These are phyloP conservation scores for Acipenser transmontanus DNA, from an alignment of 2,797 vertebrate species.

Conservation along the genomic window DNA sequence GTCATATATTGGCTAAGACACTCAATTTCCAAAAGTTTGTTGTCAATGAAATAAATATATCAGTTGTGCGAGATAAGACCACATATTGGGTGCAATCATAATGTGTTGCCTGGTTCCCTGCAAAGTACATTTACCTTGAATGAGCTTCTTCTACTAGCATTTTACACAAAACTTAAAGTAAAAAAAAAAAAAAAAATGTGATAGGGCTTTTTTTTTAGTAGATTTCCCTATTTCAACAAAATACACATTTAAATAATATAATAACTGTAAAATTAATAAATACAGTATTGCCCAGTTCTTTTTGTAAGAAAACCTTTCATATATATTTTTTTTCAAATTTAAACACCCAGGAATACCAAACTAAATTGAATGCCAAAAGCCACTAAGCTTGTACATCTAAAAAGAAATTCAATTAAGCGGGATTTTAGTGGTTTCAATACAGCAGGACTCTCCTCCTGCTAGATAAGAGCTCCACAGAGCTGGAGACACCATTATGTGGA, in stretches of 20 bases:
- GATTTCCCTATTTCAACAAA: conserved; percentile 67
- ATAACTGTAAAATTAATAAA: conserved; percentile 74
- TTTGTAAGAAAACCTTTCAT: conserved; percentile 77
- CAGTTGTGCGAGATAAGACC: conserved; percentile 38
- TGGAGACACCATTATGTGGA: conserved; percentile 75
- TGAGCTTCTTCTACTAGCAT: conserved; percentile 33
- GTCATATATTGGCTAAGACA: conserved; percentile 27
- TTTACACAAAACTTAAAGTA: background rate
- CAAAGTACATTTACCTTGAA: conserved; percentile 27
- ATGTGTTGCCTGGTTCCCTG: conserved; percentile 30
- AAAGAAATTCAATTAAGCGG: conserved; percentile 99
- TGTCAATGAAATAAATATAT: conserved; percentile 36
- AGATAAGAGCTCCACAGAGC: conserved; percentile 84
- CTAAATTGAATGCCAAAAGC: conserved; percentile 93
- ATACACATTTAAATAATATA: conserved; percentile 75
- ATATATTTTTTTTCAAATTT: conserved; percentile 69
- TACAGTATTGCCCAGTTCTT: conserved; percentile 82
- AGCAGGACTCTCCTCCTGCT: conserved; percentile 78
- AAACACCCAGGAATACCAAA: conserved; percentile 73
- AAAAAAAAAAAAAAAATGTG: too few species aligned
- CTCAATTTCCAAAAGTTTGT: conserved; percentile 27
- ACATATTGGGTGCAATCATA: conserved; percentile 30
- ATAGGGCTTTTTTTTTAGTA: conserved; percentile 33
- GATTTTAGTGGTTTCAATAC: conserved; percentile 99
- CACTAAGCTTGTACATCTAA: conserved; percentile 92